Evolutionary conservation across 2,113 vertebrate genomes (phyloP).

Genomic region (Podarcis raffonei): DNA sequence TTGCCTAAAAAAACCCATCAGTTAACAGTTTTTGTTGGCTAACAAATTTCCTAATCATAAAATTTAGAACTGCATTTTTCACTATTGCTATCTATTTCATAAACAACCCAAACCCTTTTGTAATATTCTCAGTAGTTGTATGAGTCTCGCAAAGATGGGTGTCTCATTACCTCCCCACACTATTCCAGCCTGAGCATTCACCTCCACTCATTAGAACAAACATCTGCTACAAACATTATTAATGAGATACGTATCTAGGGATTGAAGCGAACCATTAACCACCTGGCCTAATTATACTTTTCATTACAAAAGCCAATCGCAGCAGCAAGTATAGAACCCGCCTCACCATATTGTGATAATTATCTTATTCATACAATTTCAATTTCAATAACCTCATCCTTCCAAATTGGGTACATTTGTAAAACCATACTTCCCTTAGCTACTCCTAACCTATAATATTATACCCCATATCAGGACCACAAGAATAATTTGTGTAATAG

Average conservation of each 20-base stretch:
- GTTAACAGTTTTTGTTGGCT: constrained; percentile 40
- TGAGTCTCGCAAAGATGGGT: constrained; percentile 38
- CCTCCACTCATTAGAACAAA: constrained; percentile 72
- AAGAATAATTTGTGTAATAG: constrained; percentile 27
- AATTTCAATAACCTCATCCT: constrained; percentile 11
- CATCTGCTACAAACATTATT: constrained; percentile 73
- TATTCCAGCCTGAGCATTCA: constrained; percentile 66
- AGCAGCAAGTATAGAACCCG: constrained; percentile 44
- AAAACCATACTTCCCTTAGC: constrained; percentile 6
- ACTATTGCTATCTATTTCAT: constrained; percentile 62
- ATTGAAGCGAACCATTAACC: constrained; percentile 65
- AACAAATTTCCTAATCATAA: constrained; percentile 31
- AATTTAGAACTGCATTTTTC: constrained; percentile 22
- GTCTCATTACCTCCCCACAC: constrained; percentile 59
- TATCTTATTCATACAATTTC: constrained; percentile 30
- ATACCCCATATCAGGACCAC: constrained; percentile 36
- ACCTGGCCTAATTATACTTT: constrained; percentile 64
- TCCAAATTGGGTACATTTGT: constrained; percentile 22
- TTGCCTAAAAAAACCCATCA: background rate
- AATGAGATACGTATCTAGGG: constrained; percentile 68
- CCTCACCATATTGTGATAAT: constrained; percentile 41
- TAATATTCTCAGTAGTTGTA: constrained; percentile 54
- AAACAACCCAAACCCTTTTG: constrained; percentile 56
- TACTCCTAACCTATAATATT: background rate
- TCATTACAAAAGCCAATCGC: constrained; percentile 53